Conservation (phyloP, 2,113 vertebrate species). For the Melanerpes aurifrons region DNA sequence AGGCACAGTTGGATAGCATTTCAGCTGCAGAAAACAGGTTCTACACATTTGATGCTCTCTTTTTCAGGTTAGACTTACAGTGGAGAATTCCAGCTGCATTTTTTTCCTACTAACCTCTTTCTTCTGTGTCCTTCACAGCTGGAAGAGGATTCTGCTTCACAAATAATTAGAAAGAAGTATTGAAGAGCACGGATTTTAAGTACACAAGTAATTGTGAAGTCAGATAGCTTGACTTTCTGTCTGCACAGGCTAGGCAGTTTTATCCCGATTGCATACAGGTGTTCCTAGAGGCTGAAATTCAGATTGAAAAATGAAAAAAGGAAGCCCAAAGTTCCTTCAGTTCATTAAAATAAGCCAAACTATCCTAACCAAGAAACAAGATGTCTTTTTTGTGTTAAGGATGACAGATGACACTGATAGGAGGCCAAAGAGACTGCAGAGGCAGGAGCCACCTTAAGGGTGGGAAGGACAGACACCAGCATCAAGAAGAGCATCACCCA, state of each 20-base stretch:
- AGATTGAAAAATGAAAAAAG: background rate
- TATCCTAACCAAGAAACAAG: background rate
- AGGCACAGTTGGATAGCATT: slow-evolving; percentile 15
- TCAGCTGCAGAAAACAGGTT: background rate
- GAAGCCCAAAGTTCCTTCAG: background rate
- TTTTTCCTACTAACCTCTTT: background rate
- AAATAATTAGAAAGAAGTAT: background rate
- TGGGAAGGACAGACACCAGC: background rate
- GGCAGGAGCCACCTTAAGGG: background rate
- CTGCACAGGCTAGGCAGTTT: background rate
- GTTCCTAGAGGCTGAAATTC: background rate
- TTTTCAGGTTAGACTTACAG: background rate
- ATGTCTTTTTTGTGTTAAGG: background rate
- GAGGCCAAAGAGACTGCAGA: background rate
- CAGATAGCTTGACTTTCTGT: background rate
- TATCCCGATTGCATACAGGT: background rate
- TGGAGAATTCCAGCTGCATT: background rate
- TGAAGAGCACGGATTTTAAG: background rate
- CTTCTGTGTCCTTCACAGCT: background rate
- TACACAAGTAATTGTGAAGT: background rate
- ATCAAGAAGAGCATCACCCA: background rate
- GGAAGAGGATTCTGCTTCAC: background rate
- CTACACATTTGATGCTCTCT: background rate
- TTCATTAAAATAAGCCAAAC: background rate
- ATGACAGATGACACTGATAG: background rate